Percentiles rank a stretch among this genome's conserved stretches.
Conservation (phyloP, 2,797 vertebrate genomes). For the Acrossocheilus fasciatus region DNA sequence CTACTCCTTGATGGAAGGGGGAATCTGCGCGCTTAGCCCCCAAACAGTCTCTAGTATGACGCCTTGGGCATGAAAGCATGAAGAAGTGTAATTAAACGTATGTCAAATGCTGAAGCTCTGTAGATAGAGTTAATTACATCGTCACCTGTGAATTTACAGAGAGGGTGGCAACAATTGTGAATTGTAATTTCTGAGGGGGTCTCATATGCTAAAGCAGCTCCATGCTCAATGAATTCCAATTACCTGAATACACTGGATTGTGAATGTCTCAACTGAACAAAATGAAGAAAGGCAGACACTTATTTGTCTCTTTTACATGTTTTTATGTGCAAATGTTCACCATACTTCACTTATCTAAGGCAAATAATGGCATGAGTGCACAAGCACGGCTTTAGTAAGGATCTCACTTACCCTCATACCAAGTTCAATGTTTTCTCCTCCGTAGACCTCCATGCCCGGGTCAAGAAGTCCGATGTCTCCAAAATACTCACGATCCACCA, state of each 20-base stretch:
- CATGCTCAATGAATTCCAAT: constrained; percentile 4
- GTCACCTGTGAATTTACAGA: constrained; percentile 57
- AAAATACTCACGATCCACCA: constrained; percentile 96
- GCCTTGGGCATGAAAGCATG: constrained; percentile 59
- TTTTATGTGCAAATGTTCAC: not conserved
- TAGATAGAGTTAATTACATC: constrained; percentile 66
- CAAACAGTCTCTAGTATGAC: constrained; percentile 63
- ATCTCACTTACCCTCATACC: constrained; percentile 90
- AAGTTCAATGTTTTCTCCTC: constrained; percentile 96
- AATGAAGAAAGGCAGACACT: not conserved
- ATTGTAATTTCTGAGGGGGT: constrained; percentile 64
- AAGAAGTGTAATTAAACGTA: constrained; percentile 69
- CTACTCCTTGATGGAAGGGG: constrained; percentile 69
- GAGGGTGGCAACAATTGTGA: constrained; percentile 60
- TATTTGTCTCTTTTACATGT: not conserved
- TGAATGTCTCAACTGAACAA: not conserved
- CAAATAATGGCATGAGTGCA: not conserved
- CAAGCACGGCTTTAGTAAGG: not conserved
- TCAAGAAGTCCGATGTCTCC: constrained; percentile 95
- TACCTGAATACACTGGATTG: constrained; percentile 17
- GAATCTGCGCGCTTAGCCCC: constrained; percentile 71
- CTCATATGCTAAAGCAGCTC: not conserved
- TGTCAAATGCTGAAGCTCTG: constrained; percentile 64
- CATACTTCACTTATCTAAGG: not conserved
- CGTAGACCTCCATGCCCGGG: constrained; percentile 98